These are phyloP conservation scores for Psilanteris sp. DNA, from an alignment of 1,140 invertebrate species.

Conservation along the genomic window DNA sequence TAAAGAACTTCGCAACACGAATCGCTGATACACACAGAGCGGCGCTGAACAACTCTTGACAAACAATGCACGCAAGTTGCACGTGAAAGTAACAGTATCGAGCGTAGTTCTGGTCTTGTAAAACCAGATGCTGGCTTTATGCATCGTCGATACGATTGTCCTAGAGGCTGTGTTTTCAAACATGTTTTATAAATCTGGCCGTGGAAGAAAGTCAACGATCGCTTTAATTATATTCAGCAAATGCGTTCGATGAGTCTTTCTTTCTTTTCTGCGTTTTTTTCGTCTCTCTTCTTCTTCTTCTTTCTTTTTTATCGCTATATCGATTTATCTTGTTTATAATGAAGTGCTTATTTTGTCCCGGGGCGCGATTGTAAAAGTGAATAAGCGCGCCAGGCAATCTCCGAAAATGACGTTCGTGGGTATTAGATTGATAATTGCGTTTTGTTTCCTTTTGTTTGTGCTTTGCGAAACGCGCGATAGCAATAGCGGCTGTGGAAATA, in stretches of 20 bases:
- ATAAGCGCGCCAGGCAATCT: no score
- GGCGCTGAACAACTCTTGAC: constrained; percentile 29
- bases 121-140: constrained; percentile 33
- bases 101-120: constrained; percentile 17
- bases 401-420: no score
- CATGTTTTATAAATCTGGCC: constrained; percentile 19
- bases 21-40: constrained; percentile 48
- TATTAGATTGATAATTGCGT: no score
- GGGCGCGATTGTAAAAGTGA: no score
- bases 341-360: no score
- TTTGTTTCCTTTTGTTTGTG: no score
- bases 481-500: no score
- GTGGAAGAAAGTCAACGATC: constrained; percentile 26
- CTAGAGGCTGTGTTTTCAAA: constrained; percentile 18
- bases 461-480: no score
- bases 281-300: background rate
- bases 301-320: no score
- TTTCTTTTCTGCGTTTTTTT: no score
- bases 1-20: constrained; percentile 38
- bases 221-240: constrained; percentile 27
- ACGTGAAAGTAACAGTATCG: constrained; percentile 56
- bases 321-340: no score
- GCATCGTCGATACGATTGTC: constrained; percentile 14
- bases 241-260: no score
- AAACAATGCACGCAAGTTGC: constrained; percentile 54